Evolutionary conservation across 2,113 vertebrate species (phyloP).

Genomic region (Dipodomys merriami): DNA sequence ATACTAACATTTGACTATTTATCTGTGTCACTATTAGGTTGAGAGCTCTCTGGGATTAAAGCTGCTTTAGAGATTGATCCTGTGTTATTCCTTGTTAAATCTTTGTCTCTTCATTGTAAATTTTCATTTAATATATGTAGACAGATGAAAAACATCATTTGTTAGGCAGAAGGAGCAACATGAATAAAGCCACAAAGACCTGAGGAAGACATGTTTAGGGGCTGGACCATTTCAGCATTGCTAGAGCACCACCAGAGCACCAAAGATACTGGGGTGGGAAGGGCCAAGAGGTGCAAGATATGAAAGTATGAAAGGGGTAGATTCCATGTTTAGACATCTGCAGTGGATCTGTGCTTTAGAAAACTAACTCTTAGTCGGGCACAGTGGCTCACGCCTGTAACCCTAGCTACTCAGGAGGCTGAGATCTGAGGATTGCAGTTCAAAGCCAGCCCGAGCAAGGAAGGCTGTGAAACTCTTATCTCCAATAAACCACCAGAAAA

Average conservation of each 20-base stretch:
- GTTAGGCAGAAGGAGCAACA: background rate
- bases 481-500: too few relatives aligned
- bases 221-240: fast-evolving
- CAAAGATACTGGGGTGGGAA: background rate
- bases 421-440: too few relatives aligned
- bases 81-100: background rate
- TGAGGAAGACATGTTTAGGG: background rate
- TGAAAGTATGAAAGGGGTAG: background rate
- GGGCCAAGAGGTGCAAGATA: background rate
- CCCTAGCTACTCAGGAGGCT: too few relatives aligned
- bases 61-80: background rate
- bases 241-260: background rate
- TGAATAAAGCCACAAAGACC: too few relatives aligned
- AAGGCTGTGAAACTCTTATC: too few relatives aligned
- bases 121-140: background rate
- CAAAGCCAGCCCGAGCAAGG: too few relatives aligned
- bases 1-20: background rate
- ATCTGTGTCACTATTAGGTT: background rate
- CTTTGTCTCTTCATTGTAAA: background rate
- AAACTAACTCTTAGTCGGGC: background rate
- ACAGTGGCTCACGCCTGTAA: too few relatives aligned
- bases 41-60: background rate
- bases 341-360: background rate
- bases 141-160: background rate
- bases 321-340: background rate